These are phyloP conservation scores for Furcula furcula DNA, from an alignment of 2,888 invertebrate species.

Conservation along the genomic window DNA sequence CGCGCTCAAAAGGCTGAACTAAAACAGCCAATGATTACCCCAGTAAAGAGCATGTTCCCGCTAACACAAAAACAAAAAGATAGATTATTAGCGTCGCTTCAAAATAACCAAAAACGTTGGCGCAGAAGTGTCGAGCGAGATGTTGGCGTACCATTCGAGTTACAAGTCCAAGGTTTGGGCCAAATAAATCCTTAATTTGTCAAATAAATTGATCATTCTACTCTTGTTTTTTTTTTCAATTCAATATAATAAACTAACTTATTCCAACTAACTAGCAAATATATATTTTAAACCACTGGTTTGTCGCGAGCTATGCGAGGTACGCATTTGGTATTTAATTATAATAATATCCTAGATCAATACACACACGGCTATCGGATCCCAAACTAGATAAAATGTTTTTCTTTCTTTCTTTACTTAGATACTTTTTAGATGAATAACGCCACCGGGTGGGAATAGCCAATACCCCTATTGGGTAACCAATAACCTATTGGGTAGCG, in stretches of 20 bases:
- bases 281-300: no score
- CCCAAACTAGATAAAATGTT: no score
- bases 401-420: no score
- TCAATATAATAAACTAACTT: neutral
- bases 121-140: conserved; percentile 29
- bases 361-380: no score
- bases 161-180: conserved; percentile 52
- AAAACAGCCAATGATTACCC: neutral
- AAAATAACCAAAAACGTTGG: conserved; percentile 16
- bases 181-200: conserved; percentile 39
- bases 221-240: conserved; percentile 2
- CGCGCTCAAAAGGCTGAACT: neutral
- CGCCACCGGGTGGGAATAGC: no score
- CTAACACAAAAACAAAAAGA: conserved; percentile 33
- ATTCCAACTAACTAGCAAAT: no score
- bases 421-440: no score
- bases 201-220: neutral
- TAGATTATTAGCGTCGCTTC: neutral
- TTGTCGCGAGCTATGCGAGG: no score
- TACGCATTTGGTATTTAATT: no score
- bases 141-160: conserved; percentile 51
- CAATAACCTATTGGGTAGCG: no score
- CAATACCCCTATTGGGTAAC: no score
- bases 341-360: no score
- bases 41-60: conserved; percentile 27